A percentile compares a stretch with the other conserved stretches of the same genome.
phyloP scores from a whole-genome alignment of 2,888 invertebrate species.

The Himalopsyche anomala region DNA sequence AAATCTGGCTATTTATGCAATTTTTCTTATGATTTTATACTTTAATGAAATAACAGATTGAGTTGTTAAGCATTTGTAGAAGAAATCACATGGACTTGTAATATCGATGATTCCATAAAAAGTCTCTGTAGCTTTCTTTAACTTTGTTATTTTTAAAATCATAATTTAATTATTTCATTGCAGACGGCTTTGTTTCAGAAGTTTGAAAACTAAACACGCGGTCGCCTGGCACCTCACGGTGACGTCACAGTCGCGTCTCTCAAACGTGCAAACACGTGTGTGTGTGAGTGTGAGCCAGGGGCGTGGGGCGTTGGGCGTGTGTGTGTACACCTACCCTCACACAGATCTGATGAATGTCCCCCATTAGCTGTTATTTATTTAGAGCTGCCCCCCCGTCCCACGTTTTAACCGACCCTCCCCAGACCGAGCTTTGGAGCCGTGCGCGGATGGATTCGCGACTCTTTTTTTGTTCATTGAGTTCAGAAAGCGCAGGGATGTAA shows the following conservation, averaged over 20 bases:
- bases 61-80: too few relatives aligned
- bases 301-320: conserved; percentile 43
- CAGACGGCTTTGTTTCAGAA: neutral
- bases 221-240: conserved; percentile 18
- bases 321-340: conserved; percentile 45
- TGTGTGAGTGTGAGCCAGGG: conserved; percentile 46
- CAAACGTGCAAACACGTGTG: neutral
- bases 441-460: conserved; percentile 48
- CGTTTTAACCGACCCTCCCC: conserved; percentile 18
- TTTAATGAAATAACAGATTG: too few relatives aligned
- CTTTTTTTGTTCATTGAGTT: conserved; percentile 13
- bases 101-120: too few relatives aligned
- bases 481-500: neutral
- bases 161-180: too few relatives aligned
- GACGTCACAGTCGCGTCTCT: conserved; percentile 47
- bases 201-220: conserved; percentile 36
- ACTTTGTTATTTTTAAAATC: too few relatives aligned
- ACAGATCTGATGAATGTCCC: conserved; percentile 76
- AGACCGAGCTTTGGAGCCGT: conserved; percentile 41
- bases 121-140: too few relatives aligned
- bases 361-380: conserved; percentile 80
- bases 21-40: too few relatives aligned
- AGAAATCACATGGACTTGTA: too few relatives aligned
- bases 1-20: too few relatives aligned
- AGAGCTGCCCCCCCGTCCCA: conserved; percentile 67